Conservation (phyloP, 1,140 invertebrate genomes). For the Drosophila nannoptera region DNA sequence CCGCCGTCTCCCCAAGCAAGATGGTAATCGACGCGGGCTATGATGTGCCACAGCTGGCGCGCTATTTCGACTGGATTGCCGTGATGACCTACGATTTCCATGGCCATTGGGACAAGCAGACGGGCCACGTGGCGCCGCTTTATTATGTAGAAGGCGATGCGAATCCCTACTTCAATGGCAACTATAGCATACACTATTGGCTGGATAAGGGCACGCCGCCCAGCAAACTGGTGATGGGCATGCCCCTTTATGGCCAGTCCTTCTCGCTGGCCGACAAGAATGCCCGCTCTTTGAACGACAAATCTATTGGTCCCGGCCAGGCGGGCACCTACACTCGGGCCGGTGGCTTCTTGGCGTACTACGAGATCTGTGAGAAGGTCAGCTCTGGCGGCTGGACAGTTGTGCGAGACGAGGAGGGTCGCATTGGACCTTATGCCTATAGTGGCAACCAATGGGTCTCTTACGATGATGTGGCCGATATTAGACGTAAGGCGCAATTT, state of each 20-base stretch:
- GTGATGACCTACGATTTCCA: constrained; percentile 95
- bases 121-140: constrained; percentile 92
- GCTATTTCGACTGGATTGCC: constrained; percentile 91
- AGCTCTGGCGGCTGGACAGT: constrained; percentile 84
- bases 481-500: constrained; percentile 82
- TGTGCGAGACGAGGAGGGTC: constrained; percentile 82
- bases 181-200: constrained; percentile 91
- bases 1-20: constrained; percentile 92
- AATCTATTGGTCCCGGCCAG: constrained; percentile 86
- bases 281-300: constrained; percentile 84
- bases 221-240: constrained; percentile 88
- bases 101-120: constrained; percentile 94
- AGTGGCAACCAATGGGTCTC: constrained; percentile 89
- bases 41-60: constrained; percentile 85
- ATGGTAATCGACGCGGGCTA: constrained; percentile 89
- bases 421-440: constrained; percentile 87
- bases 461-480: constrained; percentile 87
- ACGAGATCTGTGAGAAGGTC: constrained; percentile 86
- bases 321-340: constrained; percentile 89
- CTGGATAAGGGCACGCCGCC: constrained; percentile 86
- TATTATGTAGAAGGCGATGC: constrained; percentile 86
- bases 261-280: constrained; percentile 85
- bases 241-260: constrained; percentile 91
- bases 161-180: constrained; percentile 88
- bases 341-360: constrained; percentile 90